Evolutionary conservation across 23 tunicate species (phyloP), one percentile per base, ranked within the genome.

Genomic region (Trididemnum nubilum): DNA sequence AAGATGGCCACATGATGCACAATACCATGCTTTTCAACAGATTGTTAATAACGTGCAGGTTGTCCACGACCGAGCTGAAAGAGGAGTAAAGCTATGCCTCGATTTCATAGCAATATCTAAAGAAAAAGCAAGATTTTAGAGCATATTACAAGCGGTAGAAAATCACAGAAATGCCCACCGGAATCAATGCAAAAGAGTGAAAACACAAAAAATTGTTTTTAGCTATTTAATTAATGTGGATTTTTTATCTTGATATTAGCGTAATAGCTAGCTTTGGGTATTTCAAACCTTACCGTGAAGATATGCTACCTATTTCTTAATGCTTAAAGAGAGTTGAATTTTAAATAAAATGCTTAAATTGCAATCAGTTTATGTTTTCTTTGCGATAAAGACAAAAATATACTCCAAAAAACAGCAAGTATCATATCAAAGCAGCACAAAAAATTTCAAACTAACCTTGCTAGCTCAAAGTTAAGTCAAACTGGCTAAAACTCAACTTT

Each of bases 401-500:
- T 12, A 61, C 67, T 26, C 22, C 25, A 61, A 61, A 61, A 61
- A 23, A 44, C 54, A 44, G 54, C 54, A 44, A 44, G 15, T 44
- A 15, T 44, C 26, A n/a, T 26, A 21, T 5, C n/a, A 24, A 24
- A 61, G n/a, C 26, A 61, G 29, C 18, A 12, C 5, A 12, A 22
- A 61, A 22, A 21, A 21, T 12, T 61, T 61, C 3, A 22, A 61
- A 61, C n/a, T 61, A 4, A 24, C n/a, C 29, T 22, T 21, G 67
- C 67, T 61, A 22, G n/a, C 67, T 61, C 67, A 61, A 61, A 61
- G 26, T 61, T 61, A 23, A 61, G 29, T 26, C 29, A 61, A 61
- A n/a, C n/a, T 61, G 25, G 67, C 67, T 61, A 26, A 61, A 61
- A 61, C 67, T 61, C n/a, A 61, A 61, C 3, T 61, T 61, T 61